Evolutionary conservation across 2,113 vertebrate species (phyloP).

Genomic region (Sylvia atricapilla): DNA sequence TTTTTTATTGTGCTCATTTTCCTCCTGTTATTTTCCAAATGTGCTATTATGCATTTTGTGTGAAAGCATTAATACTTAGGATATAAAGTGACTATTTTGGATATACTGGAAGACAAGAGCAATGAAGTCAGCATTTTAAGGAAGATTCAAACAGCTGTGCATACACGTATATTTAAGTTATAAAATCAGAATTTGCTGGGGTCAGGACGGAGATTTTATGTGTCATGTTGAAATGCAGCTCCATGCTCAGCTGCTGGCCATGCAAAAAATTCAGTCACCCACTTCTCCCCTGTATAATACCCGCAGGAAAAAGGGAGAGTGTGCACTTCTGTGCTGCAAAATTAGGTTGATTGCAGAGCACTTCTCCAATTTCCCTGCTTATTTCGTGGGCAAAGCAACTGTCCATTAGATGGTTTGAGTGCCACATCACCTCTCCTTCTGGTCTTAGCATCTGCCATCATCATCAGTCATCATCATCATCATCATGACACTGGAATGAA

Average conservation of each 20-base stretch:
- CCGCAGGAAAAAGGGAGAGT: neutral
- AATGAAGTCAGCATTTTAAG: neutral
- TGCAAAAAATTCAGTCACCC: neutral
- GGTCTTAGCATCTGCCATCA: neutral
- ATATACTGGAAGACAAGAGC: neutral
- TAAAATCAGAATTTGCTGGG: neutral
- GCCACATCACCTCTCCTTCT: neutral
- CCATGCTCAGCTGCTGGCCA: neutral
- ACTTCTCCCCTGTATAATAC: neutral
- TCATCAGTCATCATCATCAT: neutral
- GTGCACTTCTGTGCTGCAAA: neutral
- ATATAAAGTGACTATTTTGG: neutral
- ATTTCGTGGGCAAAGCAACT: fast-evolving
- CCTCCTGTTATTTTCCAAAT: neutral
- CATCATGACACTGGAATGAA: neutral
- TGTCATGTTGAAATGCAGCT: neutral
- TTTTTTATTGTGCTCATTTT: conserved; percentile 9
- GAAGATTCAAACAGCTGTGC: neutral
- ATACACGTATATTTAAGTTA: neutral
- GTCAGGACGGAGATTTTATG: neutral
- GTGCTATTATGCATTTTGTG: neutral
- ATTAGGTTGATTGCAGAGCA: neutral
- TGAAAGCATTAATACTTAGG: neutral
- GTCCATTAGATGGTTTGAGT: neutral
- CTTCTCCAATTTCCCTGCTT: neutral